These are phyloP conservation scores for Zelleria hepariella DNA, from an alignment of 2,888 invertebrate species.

Conservation along the genomic window DNA sequence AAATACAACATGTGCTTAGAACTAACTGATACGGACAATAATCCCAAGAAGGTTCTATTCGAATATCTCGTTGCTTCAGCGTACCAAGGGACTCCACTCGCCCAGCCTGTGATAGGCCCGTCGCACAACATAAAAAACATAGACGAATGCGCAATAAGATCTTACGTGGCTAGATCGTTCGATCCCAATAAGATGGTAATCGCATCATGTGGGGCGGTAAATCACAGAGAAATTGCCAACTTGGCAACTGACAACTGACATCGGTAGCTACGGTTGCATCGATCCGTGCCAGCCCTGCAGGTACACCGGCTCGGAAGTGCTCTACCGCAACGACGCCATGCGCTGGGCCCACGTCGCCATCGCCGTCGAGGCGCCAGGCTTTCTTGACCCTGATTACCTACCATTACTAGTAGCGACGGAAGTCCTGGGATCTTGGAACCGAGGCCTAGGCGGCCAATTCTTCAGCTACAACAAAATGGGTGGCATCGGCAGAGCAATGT, in stretches of 20 bases:
- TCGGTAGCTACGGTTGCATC: not conserved
- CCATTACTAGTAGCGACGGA: constrained; percentile 39
- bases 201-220: constrained; percentile 78
- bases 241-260: not conserved
- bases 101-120: constrained; percentile 71
- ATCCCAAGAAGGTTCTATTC: constrained; percentile 43
- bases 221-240: constrained; percentile 54
- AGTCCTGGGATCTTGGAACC: constrained; percentile 52
- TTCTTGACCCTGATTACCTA: constrained; percentile 34
- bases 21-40: constrained; percentile 37
- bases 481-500: constrained; percentile 33
- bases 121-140: constrained; percentile 73
- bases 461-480: constrained; percentile 23
- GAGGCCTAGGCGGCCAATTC: constrained; percentile 31
- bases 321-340: constrained; percentile 51
- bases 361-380: constrained; percentile 59
- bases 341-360: constrained; percentile 51
- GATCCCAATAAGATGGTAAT: constrained; percentile 76
- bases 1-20: constrained; percentile 36
- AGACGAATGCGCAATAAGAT: constrained; percentile 41
- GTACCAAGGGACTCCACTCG: constrained; percentile 59
- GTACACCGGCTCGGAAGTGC: constrained; percentile 30
- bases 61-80: constrained; percentile 63
- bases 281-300: constrained; percentile 8
- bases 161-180: constrained; percentile 32